Conservation (phyloP, 1,140 invertebrate genomes). For the Macrotrachela quadricornifera region DNA sequence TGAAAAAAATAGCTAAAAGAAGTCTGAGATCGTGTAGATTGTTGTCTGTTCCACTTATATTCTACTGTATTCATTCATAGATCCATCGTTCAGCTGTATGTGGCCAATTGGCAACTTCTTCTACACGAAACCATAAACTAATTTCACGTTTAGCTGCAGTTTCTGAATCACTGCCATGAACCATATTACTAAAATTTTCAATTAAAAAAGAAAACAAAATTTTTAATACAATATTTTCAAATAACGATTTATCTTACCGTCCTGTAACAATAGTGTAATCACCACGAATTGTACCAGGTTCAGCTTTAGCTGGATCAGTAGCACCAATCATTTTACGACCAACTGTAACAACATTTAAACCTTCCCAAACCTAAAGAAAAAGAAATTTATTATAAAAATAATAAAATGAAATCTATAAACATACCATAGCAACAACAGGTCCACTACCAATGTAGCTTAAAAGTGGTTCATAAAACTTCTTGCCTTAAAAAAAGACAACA, state of each 20-base stretch:
- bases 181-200: conserved; percentile 50
- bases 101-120: conserved; percentile 59
- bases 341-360: conserved; percentile 54
- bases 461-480: conserved; percentile 76
- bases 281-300: conserved; percentile 77
- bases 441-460: conserved; percentile 91
- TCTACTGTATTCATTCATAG: too few relatives aligned
- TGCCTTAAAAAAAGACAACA: too few relatives aligned
- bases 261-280: conserved; percentile 85
- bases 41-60: too few relatives aligned
- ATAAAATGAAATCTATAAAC: conserved; percentile 49
- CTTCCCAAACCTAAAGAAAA: too few relatives aligned
- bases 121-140: conserved; percentile 70
- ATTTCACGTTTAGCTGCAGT: conserved; percentile 91
- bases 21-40: too few relatives aligned
- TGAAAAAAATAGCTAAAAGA: too few relatives aligned
- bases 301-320: conserved; percentile 75
- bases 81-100: too few relatives aligned
- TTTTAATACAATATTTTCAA: too few relatives aligned
- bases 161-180: conserved; percentile 86
- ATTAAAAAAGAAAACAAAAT: neutral
- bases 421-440: conserved; percentile 83
- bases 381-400: too few relatives aligned
- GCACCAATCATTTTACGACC: conserved; percentile 81
- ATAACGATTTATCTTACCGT: conserved; percentile 29